Conservation (phyloP, 1,140 invertebrate species). For the Lanistes nyassanus region DNA sequence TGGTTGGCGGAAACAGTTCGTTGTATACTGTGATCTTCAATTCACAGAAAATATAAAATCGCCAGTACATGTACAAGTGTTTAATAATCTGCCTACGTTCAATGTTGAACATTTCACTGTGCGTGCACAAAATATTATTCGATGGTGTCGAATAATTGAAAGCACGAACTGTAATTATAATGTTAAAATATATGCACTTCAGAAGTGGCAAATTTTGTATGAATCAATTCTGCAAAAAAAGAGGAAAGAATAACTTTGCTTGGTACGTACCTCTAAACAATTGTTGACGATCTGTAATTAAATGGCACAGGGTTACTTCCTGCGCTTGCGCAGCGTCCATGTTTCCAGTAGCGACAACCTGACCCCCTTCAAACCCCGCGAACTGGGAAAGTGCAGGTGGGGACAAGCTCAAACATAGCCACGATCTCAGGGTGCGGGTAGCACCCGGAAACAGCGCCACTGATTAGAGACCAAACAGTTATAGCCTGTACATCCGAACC, state of each 20-base stretch:
- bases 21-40: no score
- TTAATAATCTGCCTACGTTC: no score
- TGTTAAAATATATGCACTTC: no score
- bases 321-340: slow-evolving; percentile 20
- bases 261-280: neutral
- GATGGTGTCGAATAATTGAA: neutral
- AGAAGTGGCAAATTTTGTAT: no score
- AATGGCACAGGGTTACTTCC: neutral
- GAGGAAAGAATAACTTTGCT: neutral
- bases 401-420: neutral
- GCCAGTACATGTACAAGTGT: no score
- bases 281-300: slow-evolving; percentile 6
- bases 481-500: no score
- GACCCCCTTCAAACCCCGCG: neutral
- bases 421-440: neutral
- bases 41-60: no score
- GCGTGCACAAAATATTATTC: no score
- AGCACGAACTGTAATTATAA: no score
- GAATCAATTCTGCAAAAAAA: neutral
- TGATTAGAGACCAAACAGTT: neutral
- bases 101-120: no score
- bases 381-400: slow-evolving; percentile 17
- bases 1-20: no score
- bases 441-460: no score
- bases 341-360: slow-evolving; percentile 9